A percentile compares a stretch with the other conserved stretches of the same genome.
These are phyloP conservation scores for Caradrina kadenii DNA, from an alignment of 2,888 invertebrate genomes.

Conservation along the genomic window DNA sequence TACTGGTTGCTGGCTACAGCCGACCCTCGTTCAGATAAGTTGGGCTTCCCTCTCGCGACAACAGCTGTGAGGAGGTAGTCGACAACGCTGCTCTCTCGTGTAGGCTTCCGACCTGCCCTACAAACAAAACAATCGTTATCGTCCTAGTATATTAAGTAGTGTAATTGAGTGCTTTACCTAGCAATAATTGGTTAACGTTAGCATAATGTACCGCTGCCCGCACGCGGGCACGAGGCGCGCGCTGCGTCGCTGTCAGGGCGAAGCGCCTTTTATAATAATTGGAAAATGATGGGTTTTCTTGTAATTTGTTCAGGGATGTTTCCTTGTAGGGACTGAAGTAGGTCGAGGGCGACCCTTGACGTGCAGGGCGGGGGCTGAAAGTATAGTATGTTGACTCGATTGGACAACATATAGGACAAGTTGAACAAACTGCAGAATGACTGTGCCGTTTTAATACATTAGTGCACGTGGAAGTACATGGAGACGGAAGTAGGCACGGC, in stretches of 20 bases:
- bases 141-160: slow-evolving; percentile 29
- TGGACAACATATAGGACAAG: slow-evolving; percentile 24
- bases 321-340: not conserved
- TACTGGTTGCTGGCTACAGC: not conserved
- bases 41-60: not conserved
- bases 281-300: slow-evolving; percentile 23
- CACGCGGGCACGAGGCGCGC: not conserved
- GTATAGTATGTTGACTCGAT: slow-evolving; percentile 6
- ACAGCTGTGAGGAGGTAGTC: not conserved
- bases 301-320: slow-evolving; percentile 1
- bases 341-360: not conserved
- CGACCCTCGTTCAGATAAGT: not conserved
- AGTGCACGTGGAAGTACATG: slow-evolving; percentile 35
- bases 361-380: not conserved
- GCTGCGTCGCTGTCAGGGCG: slow-evolving; percentile 24
- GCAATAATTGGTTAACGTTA: slow-evolving; percentile 48
- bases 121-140: not conserved
- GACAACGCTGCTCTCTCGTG: not conserved
- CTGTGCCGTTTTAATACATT: slow-evolving; percentile 29
- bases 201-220: slow-evolving; percentile 8
- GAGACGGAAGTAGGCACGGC: slow-evolving; percentile 39
- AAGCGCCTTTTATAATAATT: slow-evolving; percentile 31
- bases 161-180: slow-evolving; percentile 55
- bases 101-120: not conserved
- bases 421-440: slow-evolving; percentile 42